Evolutionary conservation across 2,797 vertebrate species (phyloP).

Genomic region (Galago senegalensis): DNA sequence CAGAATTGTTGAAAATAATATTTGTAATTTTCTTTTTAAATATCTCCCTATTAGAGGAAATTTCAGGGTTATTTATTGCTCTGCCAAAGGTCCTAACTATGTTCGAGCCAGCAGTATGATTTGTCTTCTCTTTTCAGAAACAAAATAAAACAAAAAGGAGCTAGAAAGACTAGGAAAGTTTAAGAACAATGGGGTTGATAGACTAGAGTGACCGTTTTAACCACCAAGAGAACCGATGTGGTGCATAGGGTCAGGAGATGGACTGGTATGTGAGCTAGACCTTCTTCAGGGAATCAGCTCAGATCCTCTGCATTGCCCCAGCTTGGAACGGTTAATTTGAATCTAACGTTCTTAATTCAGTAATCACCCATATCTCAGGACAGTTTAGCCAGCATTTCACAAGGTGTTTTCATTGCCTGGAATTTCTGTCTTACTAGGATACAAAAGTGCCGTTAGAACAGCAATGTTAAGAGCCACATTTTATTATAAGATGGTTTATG

Average conservation of each 20-base stretch:
- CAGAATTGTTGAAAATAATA: neutral
- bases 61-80: neutral
- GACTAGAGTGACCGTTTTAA: neutral
- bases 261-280: neutral
- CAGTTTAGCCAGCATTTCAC: slow-evolving; percentile 43
- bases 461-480: neutral
- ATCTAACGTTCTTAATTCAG: slow-evolving; percentile 8
- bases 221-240: neutral
- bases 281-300: neutral
- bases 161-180: neutral
- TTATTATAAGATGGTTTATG: neutral
- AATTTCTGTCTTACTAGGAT: neutral
- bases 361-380: neutral
- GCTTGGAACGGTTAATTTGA: neutral
- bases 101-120: neutral
- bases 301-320: neutral
- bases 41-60: neutral
- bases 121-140: neutral
- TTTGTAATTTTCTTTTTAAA: neutral
- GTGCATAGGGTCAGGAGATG: too few relatives aligned
- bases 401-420: slow-evolving; percentile 23
- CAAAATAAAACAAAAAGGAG: neutral
- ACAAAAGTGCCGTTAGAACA: slow-evolving; percentile 15
- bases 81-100: neutral
- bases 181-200: neutral